Conservation (phyloP, 1,140 invertebrate genomes). For the Scaptomyza montana region DNA sequence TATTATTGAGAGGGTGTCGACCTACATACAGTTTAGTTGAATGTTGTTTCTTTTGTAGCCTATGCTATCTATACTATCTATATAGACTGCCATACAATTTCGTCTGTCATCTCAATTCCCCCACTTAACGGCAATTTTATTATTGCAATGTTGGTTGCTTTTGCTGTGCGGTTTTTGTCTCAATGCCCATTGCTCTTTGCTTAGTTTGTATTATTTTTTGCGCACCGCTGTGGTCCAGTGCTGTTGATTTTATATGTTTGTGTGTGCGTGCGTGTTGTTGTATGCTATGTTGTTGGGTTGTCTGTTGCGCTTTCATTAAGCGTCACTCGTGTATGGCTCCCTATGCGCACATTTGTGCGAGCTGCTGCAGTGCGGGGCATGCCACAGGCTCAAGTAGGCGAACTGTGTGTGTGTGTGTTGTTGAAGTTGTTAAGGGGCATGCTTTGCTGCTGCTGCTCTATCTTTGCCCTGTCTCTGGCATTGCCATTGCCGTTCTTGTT, state of each 20-base stretch:
- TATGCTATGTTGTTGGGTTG: conserved; percentile 33
- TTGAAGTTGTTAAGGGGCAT: conserved; percentile 19
- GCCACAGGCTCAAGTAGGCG: conserved; percentile 33
- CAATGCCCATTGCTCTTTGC: conserved; percentile 7
- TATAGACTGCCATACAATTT: conserved; percentile 9
- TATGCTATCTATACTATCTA: neutral
- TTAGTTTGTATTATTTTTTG: conserved; percentile 51
- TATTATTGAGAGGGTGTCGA: neutral
- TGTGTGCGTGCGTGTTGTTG: conserved; percentile 48
- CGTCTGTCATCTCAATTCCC: conserved; percentile 66
- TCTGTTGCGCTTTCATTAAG: conserved; percentile 81
- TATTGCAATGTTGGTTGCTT: conserved; percentile 58
- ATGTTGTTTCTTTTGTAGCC: conserved; percentile 4
- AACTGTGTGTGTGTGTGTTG: conserved; percentile 12
- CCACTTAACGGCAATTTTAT: conserved; percentile 75
- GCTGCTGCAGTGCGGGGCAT: conserved; percentile 18
- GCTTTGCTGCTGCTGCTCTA: neutral
- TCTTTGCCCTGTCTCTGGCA: conserved; percentile 32
- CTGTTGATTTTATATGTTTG: conserved; percentile 13
- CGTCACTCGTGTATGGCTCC: conserved; percentile 73
- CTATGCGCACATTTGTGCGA: conserved; percentile 67
- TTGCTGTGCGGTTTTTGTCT: conserved; percentile 53
- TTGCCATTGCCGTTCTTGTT: conserved; percentile 46
- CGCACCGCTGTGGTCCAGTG: conserved; percentile 9
- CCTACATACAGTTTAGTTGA: neutral